Percentiles rank a stretch among this genome's conserved stretches.
phyloP scores from a whole-genome alignment of 2,888 invertebrate species.

The Drosophila neotestacea region DNA sequence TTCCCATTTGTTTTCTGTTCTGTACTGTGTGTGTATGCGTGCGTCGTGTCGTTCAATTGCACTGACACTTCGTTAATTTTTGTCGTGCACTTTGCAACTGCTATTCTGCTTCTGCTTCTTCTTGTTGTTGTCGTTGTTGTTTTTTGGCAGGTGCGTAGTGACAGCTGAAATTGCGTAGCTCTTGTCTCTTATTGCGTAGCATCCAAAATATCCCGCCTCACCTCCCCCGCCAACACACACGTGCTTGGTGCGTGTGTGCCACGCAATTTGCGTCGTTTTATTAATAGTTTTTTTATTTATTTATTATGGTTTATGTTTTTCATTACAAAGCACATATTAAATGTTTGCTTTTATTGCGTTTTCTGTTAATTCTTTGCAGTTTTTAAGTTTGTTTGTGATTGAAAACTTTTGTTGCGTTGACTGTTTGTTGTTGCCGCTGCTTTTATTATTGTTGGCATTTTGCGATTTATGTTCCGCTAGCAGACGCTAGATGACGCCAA shows the following conservation, averaged over 20 bases:
- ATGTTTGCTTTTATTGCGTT: constrained; percentile 5
- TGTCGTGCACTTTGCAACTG: constrained; percentile 58
- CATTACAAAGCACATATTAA: not conserved
- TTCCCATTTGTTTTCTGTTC: constrained; percentile 47
- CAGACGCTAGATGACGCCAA: too few species aligned
- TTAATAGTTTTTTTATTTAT: not conserved
- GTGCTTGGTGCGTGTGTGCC: constrained; percentile 51
- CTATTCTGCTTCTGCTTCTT: constrained; percentile 19
- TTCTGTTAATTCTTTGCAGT: constrained; percentile 5
- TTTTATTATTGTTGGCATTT: constrained; percentile 62
- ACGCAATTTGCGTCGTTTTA: constrained; percentile 53
- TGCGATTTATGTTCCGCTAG: too few species aligned
- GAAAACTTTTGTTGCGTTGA: constrained; percentile 45
- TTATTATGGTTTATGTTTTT: not conserved
- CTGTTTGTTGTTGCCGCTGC: constrained; percentile 62
- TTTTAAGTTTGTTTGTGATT: constrained; percentile 31
- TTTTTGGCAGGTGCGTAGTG: constrained; percentile 56
- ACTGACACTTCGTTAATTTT: constrained; percentile 75
- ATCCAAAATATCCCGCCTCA: constrained; percentile 44
- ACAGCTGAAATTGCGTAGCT: constrained; percentile 62
- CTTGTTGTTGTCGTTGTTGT: constrained; percentile 25
- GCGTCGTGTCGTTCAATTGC: constrained; percentile 61
- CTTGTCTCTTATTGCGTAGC: constrained; percentile 57
- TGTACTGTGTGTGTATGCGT: constrained; percentile 55
- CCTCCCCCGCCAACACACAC: constrained; percentile 48